phyloP scores from a whole-genome alignment of 2,113 vertebrate genomes.

The Micronycteris hirsuta region DNA sequence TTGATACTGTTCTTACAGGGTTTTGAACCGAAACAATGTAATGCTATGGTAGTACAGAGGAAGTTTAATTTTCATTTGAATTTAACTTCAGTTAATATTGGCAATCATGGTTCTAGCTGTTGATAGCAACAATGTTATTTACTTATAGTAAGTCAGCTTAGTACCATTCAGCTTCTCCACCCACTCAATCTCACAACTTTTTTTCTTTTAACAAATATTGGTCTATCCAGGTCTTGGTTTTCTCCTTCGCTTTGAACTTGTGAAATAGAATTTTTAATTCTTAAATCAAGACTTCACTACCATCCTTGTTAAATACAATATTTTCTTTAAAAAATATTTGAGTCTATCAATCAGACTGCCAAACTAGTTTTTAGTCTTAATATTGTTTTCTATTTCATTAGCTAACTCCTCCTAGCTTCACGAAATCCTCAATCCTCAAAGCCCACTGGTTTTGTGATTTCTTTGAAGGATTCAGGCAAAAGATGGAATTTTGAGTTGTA shows the following conservation, averaged over 20 bases:
- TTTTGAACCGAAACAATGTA: neutral
- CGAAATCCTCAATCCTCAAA: neutral
- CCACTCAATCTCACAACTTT: neutral
- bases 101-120: neutral
- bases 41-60: neutral
- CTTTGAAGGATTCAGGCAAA: conserved; percentile 13
- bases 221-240: neutral
- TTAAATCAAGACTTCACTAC: conserved; percentile 3
- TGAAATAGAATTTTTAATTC: neutral
- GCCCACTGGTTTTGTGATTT: neutral
- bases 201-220: neutral
- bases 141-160: neutral
- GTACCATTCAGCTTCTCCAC: neutral
- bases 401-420: neutral
- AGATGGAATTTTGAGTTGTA: conserved; percentile 7
- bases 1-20: neutral
- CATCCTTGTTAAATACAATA: neutral
- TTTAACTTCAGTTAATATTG: neutral
- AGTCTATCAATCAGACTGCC: neutral
- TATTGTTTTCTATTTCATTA: conserved; percentile 32
- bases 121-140: neutral
- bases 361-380: neutral
- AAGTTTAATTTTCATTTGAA: neutral
- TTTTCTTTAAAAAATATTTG: neutral
- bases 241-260: neutral